Percentiles rank a stretch among this genome's conserved stretches.
These are phyloP conservation scores for Sipha maydis DNA, from an alignment of 2,888 invertebrate species.

Conservation along the genomic window DNA sequence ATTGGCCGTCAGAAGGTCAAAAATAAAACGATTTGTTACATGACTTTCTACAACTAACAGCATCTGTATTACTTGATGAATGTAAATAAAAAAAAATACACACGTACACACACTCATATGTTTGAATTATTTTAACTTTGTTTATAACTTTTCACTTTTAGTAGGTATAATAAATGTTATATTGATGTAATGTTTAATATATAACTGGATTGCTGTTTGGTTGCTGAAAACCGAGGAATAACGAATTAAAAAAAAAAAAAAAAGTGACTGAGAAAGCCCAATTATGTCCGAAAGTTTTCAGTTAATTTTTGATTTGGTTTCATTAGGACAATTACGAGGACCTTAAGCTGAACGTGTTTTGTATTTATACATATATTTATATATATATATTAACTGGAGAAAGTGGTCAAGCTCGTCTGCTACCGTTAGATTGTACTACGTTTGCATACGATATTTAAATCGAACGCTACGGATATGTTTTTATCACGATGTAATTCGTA, in stretches of 20 bases:
- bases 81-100: background rate
- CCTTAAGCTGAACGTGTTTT: background rate
- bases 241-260: conserved; percentile 21
- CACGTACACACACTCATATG: background rate
- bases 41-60: conserved; percentile 11
- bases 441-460: background rate
- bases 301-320: conserved; percentile 32
- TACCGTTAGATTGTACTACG: conserved; percentile 45
- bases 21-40: conserved; percentile 36
- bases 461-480: conserved; percentile 20
- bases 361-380: background rate
- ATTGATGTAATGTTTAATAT: background rate
- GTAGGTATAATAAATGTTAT: background rate
- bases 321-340: conserved; percentile 13
- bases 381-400: conserved; percentile 36
- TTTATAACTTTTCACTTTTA: conserved; percentile 23
- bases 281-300: conserved; percentile 25
- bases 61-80: background rate
- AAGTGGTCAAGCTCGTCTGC: conserved; percentile 40
- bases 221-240: background rate
- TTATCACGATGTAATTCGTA: conserved; percentile 31
- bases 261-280: conserved; percentile 55
- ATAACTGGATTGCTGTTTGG: conserved; percentile 3
- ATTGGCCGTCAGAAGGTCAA: conserved; percentile 47
- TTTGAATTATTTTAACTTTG: background rate